Base-by-base conservation (phyloP, 1,140 invertebrate species). In the Lutraria rhynchaena region DNA sequence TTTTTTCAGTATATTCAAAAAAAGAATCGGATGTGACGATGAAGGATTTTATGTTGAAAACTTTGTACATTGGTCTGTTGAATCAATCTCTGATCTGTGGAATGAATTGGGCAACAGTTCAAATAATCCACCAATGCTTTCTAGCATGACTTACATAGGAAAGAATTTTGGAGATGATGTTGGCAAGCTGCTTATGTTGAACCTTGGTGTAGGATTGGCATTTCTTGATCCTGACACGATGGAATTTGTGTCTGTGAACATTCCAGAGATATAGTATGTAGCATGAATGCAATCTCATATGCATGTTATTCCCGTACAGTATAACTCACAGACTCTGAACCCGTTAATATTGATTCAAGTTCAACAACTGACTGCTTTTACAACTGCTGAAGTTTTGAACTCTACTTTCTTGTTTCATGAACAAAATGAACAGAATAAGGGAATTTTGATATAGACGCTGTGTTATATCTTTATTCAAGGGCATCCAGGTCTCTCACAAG, bases 161-260 rank as follows among this genome's bases (percentile, higher is more conserved):
- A 44, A 49, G 17, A 67, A n/a, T 2, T 41, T 41, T 41, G 41
- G 13, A 2, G 22, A 65, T 3, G 24, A 3, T 24, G 49, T 41
- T 3, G 63, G 63, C 24, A 67, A 67, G 49, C 35, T 75, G 27
- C 24, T 75, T n/a, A 49, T 61, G 55, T 53, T 58, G 3, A 61
- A 57, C 22, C n/a, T 75, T 22, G 27, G 19, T 49, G 5, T 5
- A 11, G 73, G 73, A n/a, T 27, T 75, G 0, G 73, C 33, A 61
- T 49, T 75, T 33, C 31, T 75, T 24, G 41, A 60, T 29, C 55
- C 73, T 49, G 55, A n/a, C 7, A 51, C 57, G 24, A 49, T 75
- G 57, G 57, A 75, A 13, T 61, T 63, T 61, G 55, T 75, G 9
- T 4, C n/a, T 11, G 58, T 63, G 3, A 24, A 41, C 5, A 17